Percentiles rank a stretch among this genome's conserved stretches.
These are phyloP conservation scores for Dicranocentrus wangi DNA, from an alignment of 2,888 invertebrate species.

Conservation along the genomic window DNA sequence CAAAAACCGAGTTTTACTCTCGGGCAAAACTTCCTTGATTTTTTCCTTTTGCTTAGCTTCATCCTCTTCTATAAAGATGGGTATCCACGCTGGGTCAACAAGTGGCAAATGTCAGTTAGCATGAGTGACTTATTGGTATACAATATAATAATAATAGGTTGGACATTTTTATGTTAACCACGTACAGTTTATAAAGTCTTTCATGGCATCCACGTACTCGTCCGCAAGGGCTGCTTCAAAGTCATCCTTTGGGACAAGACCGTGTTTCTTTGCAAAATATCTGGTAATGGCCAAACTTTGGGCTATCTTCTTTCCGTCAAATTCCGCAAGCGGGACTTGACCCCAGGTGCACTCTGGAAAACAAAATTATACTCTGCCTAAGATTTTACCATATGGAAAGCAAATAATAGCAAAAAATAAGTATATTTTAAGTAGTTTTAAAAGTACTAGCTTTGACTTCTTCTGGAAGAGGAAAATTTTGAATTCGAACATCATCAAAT, in stretches of 20 bases:
- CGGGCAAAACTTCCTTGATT: neutral
- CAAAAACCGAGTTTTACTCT: slow-evolving; percentile 75
- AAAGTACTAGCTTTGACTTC: slow-evolving; percentile 44
- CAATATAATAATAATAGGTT: neutral
- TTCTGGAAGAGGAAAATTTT: slow-evolving; percentile 49
- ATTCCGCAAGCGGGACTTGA: slow-evolving; percentile 77
- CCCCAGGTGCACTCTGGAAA: slow-evolving; percentile 60
- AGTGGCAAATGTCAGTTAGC: neutral
- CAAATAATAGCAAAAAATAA: no score
- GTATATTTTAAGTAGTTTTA: no score
- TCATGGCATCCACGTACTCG: slow-evolving; percentile 78
- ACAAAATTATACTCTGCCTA: no score
- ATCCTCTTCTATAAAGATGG: slow-evolving; percentile 15
- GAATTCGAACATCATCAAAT: slow-evolving; percentile 75
- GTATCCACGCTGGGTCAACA: neutral
- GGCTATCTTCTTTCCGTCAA: slow-evolving; percentile 77
- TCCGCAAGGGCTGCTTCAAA: slow-evolving; percentile 78
- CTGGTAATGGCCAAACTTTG: slow-evolving; percentile 79
- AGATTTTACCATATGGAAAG: no score
- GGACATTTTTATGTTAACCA: no score
- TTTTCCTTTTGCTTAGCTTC: neutral
- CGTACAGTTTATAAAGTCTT: slow-evolving; percentile 74
- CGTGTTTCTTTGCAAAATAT: slow-evolving; percentile 77
- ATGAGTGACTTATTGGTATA: neutral
- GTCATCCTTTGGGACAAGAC: slow-evolving; percentile 77